Base-by-base conservation (phyloP, 1,140 invertebrate genomes). In the Zaprionus tsacasi region DNA sequence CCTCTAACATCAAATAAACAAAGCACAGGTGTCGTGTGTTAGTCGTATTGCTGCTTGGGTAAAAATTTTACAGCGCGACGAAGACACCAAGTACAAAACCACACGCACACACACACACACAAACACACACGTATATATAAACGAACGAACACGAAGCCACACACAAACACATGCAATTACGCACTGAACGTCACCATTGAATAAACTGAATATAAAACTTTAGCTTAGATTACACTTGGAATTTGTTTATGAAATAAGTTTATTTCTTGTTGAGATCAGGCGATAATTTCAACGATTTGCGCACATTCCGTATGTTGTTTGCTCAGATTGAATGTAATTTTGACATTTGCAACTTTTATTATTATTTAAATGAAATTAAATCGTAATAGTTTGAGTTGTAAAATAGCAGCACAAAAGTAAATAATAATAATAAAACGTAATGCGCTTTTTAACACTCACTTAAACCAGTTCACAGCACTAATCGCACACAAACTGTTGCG, bases 1-100 rank as follows among this genome's bases (percentile, higher is more conserved):
- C 35, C 64, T 45, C 40, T 68, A 79, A 70, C 81, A 83, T 59
- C 77, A 83, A 80, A 85, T 80, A 80, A 85, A 83, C 76, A 85
- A 85, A 80, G 85, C 56, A 33, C 43, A 60, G 57, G 66, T 69
- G 66, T 60, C 57, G 43, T 52, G 30, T 68, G 63, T 4, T 45
- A 45, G n/a, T 45, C 40, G n/a, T 45, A 25, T 52, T 61, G 36
- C 13, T 63, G 36, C 27, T 56, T 7, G 43, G 17, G 38, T 36
- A 50, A 50, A 50, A 50, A 11, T 50, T 50, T 21, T 45, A 45
- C 40, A 45, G 6, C 6, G 40, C 40, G 40, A 45, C 40, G 40
- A 45, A 45, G 40, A 50, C 45, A 21, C 45, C 3, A 8, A 50
- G 17, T 50, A 50, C 17, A 12, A 50, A 50, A 25, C 45, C 45